phyloP scores from a whole-genome alignment of 2,797 vertebrate genomes.

The Micromesistius poutassou region DNA sequence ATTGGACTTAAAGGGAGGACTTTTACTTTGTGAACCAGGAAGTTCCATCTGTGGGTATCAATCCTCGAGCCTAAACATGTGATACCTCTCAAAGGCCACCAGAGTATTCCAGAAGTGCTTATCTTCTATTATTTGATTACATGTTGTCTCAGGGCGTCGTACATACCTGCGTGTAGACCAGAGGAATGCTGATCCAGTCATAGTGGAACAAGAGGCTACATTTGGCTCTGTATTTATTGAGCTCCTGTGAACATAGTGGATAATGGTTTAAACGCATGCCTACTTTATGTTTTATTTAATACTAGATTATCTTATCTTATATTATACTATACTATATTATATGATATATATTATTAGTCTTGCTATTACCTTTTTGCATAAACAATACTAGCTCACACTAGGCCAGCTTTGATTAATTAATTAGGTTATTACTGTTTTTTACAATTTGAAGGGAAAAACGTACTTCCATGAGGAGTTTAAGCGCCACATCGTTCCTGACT shows the following conservation, averaged over 20 bases:
- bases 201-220: constrained; percentile 89
- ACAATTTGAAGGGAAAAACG: constrained; percentile 33
- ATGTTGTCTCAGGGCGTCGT: neutral
- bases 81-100: neutral
- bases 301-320: neutral
- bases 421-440: neutral
- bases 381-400: neutral
- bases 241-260: constrained; percentile 72
- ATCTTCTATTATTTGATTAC: neutral
- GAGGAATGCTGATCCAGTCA: constrained; percentile 90
- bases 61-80: neutral
- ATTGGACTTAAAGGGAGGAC: neutral
- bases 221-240: constrained; percentile 85
- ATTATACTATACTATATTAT: neutral
- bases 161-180: constrained; percentile 84
- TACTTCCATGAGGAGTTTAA: constrained; percentile 86
- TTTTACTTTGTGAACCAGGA: neutral
- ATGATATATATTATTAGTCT: neutral
- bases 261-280: neutral
- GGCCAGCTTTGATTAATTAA: neutral
- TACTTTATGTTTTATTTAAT: neutral
- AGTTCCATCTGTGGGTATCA: neutral
- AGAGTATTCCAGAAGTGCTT: neutral
- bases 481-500: constrained; percentile 80
- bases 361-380: neutral